phyloP scores from a whole-genome alignment of 2,113 vertebrate species.

The Pheucticus melanocephalus region DNA sequence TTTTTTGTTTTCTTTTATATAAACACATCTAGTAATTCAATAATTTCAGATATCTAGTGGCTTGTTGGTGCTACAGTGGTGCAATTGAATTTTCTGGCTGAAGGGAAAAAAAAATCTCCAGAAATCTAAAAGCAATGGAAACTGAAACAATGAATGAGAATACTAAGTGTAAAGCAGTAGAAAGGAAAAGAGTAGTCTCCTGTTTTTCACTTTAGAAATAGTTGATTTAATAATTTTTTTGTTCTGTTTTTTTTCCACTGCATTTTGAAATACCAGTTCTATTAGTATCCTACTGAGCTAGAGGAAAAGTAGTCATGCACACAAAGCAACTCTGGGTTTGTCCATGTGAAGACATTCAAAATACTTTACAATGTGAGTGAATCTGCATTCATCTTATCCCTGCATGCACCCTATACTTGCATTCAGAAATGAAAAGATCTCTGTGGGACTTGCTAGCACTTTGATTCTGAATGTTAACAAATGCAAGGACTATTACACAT shows the following conservation, averaged over 20 bases:
- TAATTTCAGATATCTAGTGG: neutral
- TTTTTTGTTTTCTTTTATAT: neutral
- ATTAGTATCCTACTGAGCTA: neutral
- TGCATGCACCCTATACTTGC: neutral
- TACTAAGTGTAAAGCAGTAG: neutral
- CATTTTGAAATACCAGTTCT: neutral
- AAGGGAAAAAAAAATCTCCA: neutral
- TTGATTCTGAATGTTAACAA: neutral
- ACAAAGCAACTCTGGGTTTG: neutral
- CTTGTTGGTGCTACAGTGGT: neutral
- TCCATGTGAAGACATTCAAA: neutral
- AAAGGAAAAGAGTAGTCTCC: neutral
- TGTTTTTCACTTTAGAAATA: neutral
- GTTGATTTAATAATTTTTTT: neutral
- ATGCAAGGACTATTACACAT: neutral
- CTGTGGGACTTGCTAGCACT: neutral
- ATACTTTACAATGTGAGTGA: neutral
- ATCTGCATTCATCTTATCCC: neutral
- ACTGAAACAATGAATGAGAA: neutral
- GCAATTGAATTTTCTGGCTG: neutral
- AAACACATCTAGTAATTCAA: neutral
- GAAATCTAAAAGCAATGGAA: neutral
- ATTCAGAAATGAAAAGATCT: neutral
- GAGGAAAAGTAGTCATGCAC: neutral
- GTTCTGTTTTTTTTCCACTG: accelerated